Evolutionary conservation across 2,888 invertebrate genomes (phyloP).

Genomic region (Hyposoter dolosus): DNA sequence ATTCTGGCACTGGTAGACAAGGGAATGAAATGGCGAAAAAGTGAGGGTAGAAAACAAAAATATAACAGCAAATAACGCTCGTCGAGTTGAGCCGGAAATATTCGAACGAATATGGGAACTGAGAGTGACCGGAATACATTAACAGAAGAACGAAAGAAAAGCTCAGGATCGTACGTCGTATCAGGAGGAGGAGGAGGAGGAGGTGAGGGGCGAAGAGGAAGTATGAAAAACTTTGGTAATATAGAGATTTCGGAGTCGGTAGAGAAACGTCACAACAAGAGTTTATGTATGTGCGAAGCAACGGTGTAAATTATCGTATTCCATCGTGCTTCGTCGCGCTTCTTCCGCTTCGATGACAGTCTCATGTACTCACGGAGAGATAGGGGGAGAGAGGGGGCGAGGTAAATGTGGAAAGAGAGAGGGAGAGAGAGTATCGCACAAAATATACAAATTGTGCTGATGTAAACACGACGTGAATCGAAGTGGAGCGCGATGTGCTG

Average conservation of each 20-base stretch:
- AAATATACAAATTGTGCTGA: conserved; percentile 66
- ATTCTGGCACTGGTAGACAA: neutral
- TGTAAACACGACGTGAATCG: conserved; percentile 58
- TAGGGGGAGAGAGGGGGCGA: conserved; percentile 57
- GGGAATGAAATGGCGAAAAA: neutral
- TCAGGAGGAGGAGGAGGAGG: neutral
- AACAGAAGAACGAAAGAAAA: neutral
- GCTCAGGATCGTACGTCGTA: neutral
- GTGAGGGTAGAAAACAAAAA: conserved; percentile 6
- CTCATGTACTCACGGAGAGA: conserved; percentile 56
- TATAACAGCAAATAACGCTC: conserved; percentile 14
- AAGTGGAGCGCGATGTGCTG: conserved; percentile 52
- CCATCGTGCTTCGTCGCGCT: conserved; percentile 71
- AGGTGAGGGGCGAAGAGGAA: neutral
- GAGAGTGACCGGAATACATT: conserved; percentile 34
- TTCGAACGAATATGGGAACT: conserved; percentile 1
- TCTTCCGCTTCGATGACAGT: conserved; percentile 60
- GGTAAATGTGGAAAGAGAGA: conserved; percentile 36
- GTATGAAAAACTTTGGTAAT: conserved; percentile 60
- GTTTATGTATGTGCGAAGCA: conserved; percentile 12
- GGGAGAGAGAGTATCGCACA: conserved; percentile 60
- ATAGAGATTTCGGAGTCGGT: conserved; percentile 21
- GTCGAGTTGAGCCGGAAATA: conserved; percentile 5
- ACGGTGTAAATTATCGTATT: conserved; percentile 74
- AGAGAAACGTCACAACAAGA: conserved; percentile 35